A percentile compares a stretch with the other conserved stretches of the same genome.
phyloP scores from a whole-genome alignment of 2,113 vertebrate genomes.

The Odocoileus hemionus region DNA sequence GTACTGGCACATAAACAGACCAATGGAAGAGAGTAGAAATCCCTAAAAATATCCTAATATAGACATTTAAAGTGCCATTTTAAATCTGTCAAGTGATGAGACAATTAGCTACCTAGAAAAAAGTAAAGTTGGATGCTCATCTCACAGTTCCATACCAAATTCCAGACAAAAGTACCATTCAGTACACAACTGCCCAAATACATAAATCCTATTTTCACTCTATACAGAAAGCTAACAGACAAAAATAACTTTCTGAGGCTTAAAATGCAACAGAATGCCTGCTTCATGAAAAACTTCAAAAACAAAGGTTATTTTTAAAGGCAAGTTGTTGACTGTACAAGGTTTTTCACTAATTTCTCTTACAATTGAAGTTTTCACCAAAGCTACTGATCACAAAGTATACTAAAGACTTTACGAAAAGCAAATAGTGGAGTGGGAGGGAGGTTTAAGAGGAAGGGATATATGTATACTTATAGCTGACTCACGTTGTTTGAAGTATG shows the following conservation, averaged over 20 bases:
- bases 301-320: background rate
- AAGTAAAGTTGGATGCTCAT: background rate
- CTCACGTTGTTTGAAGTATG: background rate
- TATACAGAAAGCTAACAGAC: background rate
- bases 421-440: background rate
- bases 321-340: background rate
- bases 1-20: background rate
- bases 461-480: background rate
- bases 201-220: background rate
- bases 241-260: background rate
- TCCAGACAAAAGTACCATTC: background rate
- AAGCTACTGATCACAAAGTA: background rate
- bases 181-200: background rate
- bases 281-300: background rate
- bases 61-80: background rate
- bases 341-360: background rate
- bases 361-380: background rate
- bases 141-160: background rate
- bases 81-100: background rate
- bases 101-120: background rate
- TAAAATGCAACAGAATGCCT: background rate
- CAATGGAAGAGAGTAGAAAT: background rate
- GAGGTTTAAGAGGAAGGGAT: background rate
- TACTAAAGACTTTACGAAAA: background rate
- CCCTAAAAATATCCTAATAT: background rate